A percentile compares a stretch with the other conserved stretches of the same genome.
Conservation (phyloP, 2,797 vertebrate genomes). For the Oceanodroma leucorhoa region DNA sequence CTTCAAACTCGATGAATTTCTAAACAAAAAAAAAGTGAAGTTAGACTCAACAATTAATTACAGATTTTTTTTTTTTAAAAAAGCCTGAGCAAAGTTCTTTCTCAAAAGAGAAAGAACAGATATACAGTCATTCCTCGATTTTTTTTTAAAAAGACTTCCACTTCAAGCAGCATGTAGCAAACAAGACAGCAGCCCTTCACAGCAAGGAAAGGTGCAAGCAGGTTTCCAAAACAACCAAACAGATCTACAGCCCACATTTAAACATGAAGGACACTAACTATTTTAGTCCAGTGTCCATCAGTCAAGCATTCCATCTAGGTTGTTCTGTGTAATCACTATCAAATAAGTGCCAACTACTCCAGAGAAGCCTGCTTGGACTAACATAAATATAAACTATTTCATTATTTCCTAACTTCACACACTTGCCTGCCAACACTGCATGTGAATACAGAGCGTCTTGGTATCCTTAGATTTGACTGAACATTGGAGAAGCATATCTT, state of each 20-base stretch:
- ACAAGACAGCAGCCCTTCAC: background rate
- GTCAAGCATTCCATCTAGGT: background rate
- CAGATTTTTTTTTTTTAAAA: background rate
- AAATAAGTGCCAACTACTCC: background rate
- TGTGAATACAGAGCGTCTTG: background rate
- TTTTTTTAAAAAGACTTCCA: background rate
- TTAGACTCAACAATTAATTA: background rate
- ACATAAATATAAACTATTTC: background rate
- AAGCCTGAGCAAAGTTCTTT: background rate
- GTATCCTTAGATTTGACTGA: background rate
- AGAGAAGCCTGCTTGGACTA: background rate
- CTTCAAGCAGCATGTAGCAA: background rate
- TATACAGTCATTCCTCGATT: background rate
- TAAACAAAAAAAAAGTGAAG: conserved; percentile 63
- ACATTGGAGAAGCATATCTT: fast-evolving
- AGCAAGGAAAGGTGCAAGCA: background rate
- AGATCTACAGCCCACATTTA: background rate
- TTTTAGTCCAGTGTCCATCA: background rate
- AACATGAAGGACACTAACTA: background rate
- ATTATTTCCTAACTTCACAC: background rate
- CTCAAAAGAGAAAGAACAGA: background rate
- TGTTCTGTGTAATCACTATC: background rate
- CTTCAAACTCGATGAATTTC: conserved; percentile 96
- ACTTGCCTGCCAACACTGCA: background rate
- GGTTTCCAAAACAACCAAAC: background rate